These are phyloP conservation scores for Nowickia ferox DNA, from an alignment of 2,888 invertebrate species.

Conservation along the genomic window DNA sequence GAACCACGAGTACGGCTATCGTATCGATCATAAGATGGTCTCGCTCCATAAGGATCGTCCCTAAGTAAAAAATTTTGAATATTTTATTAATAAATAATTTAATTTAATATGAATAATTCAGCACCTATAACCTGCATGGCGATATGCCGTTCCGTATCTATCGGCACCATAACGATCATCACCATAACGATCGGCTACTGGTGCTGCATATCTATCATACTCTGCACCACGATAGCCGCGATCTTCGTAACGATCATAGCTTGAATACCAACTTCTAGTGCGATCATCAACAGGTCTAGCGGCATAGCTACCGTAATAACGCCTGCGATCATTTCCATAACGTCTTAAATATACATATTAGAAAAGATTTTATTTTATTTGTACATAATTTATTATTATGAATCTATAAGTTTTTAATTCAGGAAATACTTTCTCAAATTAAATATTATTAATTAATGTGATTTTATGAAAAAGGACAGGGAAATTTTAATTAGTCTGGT, in stretches of 20 bases:
- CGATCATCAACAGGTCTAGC: constrained; percentile 79
- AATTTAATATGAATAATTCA: not conserved
- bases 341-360: constrained; percentile 18
- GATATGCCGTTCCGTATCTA: constrained; percentile 30
- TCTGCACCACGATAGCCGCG: constrained; percentile 74
- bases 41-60: constrained; percentile 78
- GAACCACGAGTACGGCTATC: constrained; percentile 68
- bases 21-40: constrained; percentile 76
- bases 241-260: constrained; percentile 80
- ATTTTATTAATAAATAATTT: not conserved
- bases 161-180: constrained; percentile 52
- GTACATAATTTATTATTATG: too few relatives aligned
- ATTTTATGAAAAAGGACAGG: too few relatives aligned
- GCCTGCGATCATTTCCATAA: constrained; percentile 73
- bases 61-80: constrained; percentile 66
- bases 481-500: too few relatives aligned
- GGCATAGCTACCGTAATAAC: constrained; percentile 75
- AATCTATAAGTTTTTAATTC: too few relatives aligned
- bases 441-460: too few relatives aligned
- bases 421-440: too few relatives aligned
- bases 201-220: constrained; percentile 52
- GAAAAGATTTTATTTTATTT: too few relatives aligned
- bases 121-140: constrained; percentile 50
- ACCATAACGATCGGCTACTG: constrained; percentile 62
- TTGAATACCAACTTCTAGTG: constrained; percentile 74